Conservation (phyloP, 1,140 invertebrate genomes). For the Latrodectus geometricus region DNA sequence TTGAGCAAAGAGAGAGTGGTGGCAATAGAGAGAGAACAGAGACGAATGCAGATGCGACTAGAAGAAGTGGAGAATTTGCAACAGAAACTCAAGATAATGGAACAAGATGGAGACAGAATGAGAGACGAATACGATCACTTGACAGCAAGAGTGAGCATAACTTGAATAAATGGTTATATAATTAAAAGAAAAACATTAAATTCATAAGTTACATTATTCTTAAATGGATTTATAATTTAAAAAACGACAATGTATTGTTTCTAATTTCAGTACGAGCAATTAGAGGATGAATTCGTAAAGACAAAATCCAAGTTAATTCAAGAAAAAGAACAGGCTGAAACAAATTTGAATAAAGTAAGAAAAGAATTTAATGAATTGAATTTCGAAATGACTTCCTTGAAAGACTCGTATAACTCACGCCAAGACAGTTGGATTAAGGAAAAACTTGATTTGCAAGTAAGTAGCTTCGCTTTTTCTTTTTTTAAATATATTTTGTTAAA, state of each 20-base stretch:
- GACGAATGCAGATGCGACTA: slow-evolving; percentile 64
- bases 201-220: background rate
- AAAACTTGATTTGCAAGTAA: slow-evolving; percentile 77
- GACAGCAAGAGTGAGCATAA: slow-evolving; percentile 73
- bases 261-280: slow-evolving; percentile 76
- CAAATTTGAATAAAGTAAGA: slow-evolving; percentile 66
- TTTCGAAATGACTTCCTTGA: slow-evolving; percentile 76
- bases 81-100: slow-evolving; percentile 29
- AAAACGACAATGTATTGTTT: background rate
- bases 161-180: background rate
- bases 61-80: slow-evolving; percentile 60
- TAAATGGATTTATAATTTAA: background rate
- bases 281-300: slow-evolving; percentile 85
- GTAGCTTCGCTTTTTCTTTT: too few relatives aligned
- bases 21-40: slow-evolving; percentile 66
- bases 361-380: slow-evolving; percentile 75
- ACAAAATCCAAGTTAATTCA: slow-evolving; percentile 81
- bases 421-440: slow-evolving; percentile 82
- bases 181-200: background rate
- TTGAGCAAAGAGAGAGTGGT: slow-evolving; percentile 72
- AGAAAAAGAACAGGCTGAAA: slow-evolving; percentile 79
- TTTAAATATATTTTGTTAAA: too few relatives aligned
- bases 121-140: slow-evolving; percentile 81
- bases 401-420: slow-evolving; percentile 78
- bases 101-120: slow-evolving; percentile 46